These are phyloP conservation scores for Archaeoteleia sp. DNA, from an alignment of 2,888 invertebrate species.

Conservation along the genomic window DNA sequence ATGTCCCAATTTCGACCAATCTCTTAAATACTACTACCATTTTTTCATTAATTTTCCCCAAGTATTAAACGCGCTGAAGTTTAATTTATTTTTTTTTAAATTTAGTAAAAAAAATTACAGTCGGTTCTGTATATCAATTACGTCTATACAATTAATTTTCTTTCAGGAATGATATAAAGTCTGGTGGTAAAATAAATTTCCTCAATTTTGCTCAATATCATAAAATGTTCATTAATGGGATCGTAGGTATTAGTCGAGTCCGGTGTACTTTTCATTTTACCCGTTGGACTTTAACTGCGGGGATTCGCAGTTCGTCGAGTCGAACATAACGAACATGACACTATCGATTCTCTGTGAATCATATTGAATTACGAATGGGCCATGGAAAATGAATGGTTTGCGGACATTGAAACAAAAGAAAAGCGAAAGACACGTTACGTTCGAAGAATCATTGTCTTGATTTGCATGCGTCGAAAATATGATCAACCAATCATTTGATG, in stretches of 20 bases:
- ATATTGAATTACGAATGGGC: slow-evolving; percentile 39
- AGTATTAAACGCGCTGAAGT: too few relatives aligned
- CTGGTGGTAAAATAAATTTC: too few relatives aligned
- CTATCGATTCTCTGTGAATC: slow-evolving; percentile 48
- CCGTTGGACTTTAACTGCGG: slow-evolving; percentile 22
- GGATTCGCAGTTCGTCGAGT: slow-evolving; percentile 41
- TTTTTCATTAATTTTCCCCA: too few relatives aligned
- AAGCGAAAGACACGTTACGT: slow-evolving; percentile 8
- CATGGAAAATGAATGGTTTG: slow-evolving; percentile 35
- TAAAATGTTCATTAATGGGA: slow-evolving; percentile 20
- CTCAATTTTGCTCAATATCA: neutral
- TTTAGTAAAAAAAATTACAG: too few relatives aligned
- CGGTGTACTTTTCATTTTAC: slow-evolving; percentile 28
- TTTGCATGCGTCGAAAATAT: neutral
- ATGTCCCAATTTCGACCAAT: too few relatives aligned
- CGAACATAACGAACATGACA: slow-evolving; percentile 47
- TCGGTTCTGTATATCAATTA: too few relatives aligned
- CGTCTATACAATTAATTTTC: too few relatives aligned
- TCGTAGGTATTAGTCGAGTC: slow-evolving; percentile 4
- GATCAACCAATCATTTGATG: neutral
- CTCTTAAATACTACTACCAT: too few relatives aligned
- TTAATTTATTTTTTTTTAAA: too few relatives aligned
- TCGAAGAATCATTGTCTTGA: neutral
- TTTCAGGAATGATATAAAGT: too few relatives aligned
- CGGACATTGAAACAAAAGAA: slow-evolving; percentile 35